Evolutionary conservation across 2,797 vertebrate species (phyloP), one percentile per base, ranked within the genome.

Genomic region (Zenarchopterus dispar): DNA sequence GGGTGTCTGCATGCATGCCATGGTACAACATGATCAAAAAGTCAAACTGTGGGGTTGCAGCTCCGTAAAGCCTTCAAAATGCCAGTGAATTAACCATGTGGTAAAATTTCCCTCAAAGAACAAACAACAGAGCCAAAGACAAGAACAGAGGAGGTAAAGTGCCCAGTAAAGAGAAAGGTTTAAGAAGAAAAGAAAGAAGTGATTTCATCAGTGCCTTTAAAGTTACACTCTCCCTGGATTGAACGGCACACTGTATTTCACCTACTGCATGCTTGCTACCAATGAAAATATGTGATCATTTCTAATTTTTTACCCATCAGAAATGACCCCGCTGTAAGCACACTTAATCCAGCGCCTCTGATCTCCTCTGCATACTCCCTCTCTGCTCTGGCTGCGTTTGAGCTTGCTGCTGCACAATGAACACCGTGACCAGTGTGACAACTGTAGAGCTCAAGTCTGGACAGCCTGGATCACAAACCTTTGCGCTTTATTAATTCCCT

Each of bases 401-500:
- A 51, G 52, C 63, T 51, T 56, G 52, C 63, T 48, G 53, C 64
- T 55, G 58, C 67, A 45, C 57, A 18, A 16, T 31, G 45, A 74
- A 56, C 55, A 72, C 56, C 62, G 67, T 86, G 82, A 86, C 75
- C 79, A 48, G 67, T 77, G 64, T 84, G 70, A 84, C 84, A 89
- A 80, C 68, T 73, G 72, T 70, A 56, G 49, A 50, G 75, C 68
- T 67, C 55, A 31, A 56, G 67, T 67, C 73, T 72, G 76, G 66
- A 69, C 54, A 22, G 63, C 70, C 61, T 42, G 56, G 11, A 16
- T 73, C 52, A 68, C 54, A 44, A 76, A 80, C 66, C 61, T 7
- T 45, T n/a, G 71, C 73, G 75, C 62, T 81, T 89, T 88, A 82
- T 79, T 84, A 80, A 89, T 84, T 69, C 59, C 45, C 56, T 72